Evolutionary conservation across 2,888 invertebrate species (phyloP), one percentile per base, ranked within the genome.

Genomic region (Carcina quercana): DNA sequence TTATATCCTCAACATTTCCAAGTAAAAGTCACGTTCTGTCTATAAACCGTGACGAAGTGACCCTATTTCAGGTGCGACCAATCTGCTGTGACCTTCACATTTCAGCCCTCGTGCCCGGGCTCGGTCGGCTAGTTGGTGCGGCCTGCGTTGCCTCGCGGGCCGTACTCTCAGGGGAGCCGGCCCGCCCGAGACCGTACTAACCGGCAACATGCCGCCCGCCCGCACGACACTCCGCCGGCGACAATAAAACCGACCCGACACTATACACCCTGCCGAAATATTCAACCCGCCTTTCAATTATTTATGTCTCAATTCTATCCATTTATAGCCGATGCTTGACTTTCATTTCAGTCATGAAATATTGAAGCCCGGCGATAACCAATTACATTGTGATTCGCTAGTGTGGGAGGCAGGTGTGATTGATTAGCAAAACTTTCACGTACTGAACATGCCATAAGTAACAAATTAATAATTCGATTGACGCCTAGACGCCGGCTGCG

Each of bases 1-100:
- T 46, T 43, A 40, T 47, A 50, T 61, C 46, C 51, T 57, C 49
- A 53, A 59, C 56, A 65, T 63, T 70, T 61, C 59, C 56, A 60
- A 67, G 66, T 67, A 61, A 67, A 67, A 70, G 71, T 67, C 71
- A 69, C 67, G 70, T 70, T 59, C 56, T 43, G 60, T 62, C 61
- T 62, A 69, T 70, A 68, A 72, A 66, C 50, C 59, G 64, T 67
- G 67, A 60, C 62, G 53, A 59, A 68, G 65, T 72, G 67, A 70
- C 69, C 71, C 67, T 72, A 70, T 71, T 72, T 67, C 59, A 68
- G 68, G 66, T 65, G 64, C 68, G 57, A 65, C 63, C 73, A 73
- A 75, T 73, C 70, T 66, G 59, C 56, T 55, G 53, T 66, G 68
- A 75, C 75, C 75, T 79, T 78, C 72, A 62, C 75, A 76, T 74